Evolutionary conservation across 2,113 vertebrate genomes (phyloP).

Genomic region (Dendrocopos noguchii): DNA sequence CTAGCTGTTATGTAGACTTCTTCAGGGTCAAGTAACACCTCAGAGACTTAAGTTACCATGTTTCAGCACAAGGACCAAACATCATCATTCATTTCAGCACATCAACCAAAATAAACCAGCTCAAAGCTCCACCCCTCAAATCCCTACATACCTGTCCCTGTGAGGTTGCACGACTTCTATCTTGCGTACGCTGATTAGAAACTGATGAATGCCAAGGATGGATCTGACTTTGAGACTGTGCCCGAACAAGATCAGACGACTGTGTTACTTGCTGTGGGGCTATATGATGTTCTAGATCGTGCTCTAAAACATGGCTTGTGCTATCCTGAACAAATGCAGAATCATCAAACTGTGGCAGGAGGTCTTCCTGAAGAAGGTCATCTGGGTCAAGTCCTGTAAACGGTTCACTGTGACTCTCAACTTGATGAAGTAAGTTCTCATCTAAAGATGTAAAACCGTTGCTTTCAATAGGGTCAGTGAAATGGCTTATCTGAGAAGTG

Average conservation of each 20-base stretch:
- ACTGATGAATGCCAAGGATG: slow-evolving; percentile 77
- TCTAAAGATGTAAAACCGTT: slow-evolving; percentile 90
- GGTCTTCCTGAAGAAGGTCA: slow-evolving; percentile 89
- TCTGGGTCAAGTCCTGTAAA: slow-evolving; percentile 89
- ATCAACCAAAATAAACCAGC: background rate
- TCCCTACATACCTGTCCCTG: slow-evolving; percentile 78
- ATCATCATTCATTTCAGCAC: background rate
- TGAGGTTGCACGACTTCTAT: slow-evolving; percentile 56
- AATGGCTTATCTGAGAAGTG: slow-evolving; percentile 83
- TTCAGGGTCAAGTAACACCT: background rate
- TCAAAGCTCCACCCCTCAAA: background rate
- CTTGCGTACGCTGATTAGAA: slow-evolving; percentile 72
- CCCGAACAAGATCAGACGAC: slow-evolving; percentile 61
- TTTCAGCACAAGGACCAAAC: background rate
- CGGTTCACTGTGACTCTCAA: slow-evolving; percentile 82
- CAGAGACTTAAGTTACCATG: background rate
- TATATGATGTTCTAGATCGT: slow-evolving; percentile 76
- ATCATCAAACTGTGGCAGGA: slow-evolving; percentile 91
- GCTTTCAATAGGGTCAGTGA: slow-evolving; percentile 79
- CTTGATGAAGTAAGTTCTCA: slow-evolving; percentile 86
- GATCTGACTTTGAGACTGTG: slow-evolving; percentile 64
- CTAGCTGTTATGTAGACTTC: background rate
- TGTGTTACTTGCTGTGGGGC: slow-evolving; percentile 64
- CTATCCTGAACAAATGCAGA: slow-evolving; percentile 85
- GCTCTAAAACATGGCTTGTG: slow-evolving; percentile 78